Conservation (phyloP, 2,113 vertebrate species). For the Calyptommatus sinebrachiatus region DNA sequence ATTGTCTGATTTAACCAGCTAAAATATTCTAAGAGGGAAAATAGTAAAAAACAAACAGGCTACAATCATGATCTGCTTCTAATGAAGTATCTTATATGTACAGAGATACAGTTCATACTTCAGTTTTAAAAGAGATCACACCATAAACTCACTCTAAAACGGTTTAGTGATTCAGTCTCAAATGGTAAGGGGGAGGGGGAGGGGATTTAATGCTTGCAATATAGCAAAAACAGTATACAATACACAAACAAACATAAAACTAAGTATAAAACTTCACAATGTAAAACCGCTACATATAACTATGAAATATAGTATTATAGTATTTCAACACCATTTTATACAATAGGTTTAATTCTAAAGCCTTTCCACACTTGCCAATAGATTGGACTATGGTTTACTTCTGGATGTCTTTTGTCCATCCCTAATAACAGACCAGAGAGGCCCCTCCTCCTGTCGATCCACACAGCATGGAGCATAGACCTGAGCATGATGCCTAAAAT, state of each 20-base stretch:
- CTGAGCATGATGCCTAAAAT: too few relatives aligned
- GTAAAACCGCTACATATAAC: constrained; percentile 1
- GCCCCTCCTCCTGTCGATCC: too few relatives aligned
- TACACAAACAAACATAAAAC: constrained; percentile 1
- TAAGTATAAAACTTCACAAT: neutral
- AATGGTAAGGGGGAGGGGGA: neutral
- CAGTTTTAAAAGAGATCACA: neutral
- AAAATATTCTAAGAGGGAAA: neutral
- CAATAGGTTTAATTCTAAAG: neutral
- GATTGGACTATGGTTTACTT: too few relatives aligned
- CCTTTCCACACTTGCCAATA: too few relatives aligned
- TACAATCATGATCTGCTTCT: neutral
- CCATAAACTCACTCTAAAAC: neutral
- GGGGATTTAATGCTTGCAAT: neutral
- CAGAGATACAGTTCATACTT: neutral
- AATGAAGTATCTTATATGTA: neutral
- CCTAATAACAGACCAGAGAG: too few relatives aligned
- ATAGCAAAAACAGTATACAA: neutral
- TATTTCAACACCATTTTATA: neutral
- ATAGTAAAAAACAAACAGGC: neutral
- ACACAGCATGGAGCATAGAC: too few relatives aligned
- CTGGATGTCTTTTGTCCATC: too few relatives aligned
- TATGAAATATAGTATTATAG: neutral
- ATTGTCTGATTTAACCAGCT: neutral
- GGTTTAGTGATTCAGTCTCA: neutral